Base-by-base conservation (phyloP, 1,140 invertebrate genomes). In the Portunus trituberculatus region DNA sequence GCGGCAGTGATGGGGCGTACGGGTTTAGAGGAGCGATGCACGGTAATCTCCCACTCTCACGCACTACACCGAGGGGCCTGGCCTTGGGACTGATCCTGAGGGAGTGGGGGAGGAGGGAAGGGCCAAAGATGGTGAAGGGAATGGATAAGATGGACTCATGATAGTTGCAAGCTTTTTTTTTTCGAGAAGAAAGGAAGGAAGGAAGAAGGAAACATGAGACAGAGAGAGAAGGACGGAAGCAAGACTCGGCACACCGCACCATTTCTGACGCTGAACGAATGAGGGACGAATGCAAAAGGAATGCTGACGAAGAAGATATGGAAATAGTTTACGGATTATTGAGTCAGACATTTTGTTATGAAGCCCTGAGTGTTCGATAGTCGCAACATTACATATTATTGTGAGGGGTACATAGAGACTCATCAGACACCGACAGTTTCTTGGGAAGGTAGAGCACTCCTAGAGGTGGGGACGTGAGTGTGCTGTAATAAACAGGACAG, bases 31-130 rank as follows among this genome's bases (percentile, higher is more conserved):
- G n/a, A 91, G 31, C n/a, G 8, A 91, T 14, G 46, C 46, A 91
- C 89, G 59, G 46, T 91, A 59, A 25, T 76, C 67, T 76, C 67
- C 67, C n/a, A 25, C 25, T 76, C 67, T 76, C 67, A 76, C n/a
- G 67, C 67, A 76, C 67, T 10, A 12, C 52, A 2, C n/a, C n/a
- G 6, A 20, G 20, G 67, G 67, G n/a, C 20, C 20, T 76, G 67
- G 67, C 67, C 67, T 76, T n/a, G 67, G 67, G 67, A 20, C 20
- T 76, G 20, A 76, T 76, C 67, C n/a, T n/a, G 67, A 25, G 67
- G 67, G 0, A n/a, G 67, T n/a, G 20, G 25, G 67, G 67, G 67
- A 76, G 67, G 67, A n/a, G n/a, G 67, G 67, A 76, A n/a, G 67
- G n/a, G 67, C 67, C 67, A n/a, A 8, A 20, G 67, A 59, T 59